A percentile compares a stretch with the other conserved stretches of the same genome.
phyloP scores from a whole-genome alignment of 2,888 invertebrate species.

The Epirrhoe tristata region DNA sequence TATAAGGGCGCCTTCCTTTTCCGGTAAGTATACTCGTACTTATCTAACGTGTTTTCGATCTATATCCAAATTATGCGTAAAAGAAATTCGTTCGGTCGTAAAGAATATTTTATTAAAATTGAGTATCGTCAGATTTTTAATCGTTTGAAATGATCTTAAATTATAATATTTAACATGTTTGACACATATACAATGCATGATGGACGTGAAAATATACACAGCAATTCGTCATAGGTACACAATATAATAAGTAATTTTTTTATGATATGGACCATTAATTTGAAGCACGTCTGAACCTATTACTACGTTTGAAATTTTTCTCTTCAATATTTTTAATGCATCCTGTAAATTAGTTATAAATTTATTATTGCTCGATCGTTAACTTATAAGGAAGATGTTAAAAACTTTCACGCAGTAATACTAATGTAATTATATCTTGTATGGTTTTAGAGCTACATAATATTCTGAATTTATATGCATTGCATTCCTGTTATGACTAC shows the following conservation, averaged over 20 bases:
- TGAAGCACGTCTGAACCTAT: too few species aligned
- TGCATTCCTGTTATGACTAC: constrained; percentile 5
- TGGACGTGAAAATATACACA: too few species aligned
- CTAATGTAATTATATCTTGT: background rate
- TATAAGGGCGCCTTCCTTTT: background rate
- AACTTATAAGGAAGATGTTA: background rate
- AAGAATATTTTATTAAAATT: background rate
- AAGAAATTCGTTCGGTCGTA: background rate
- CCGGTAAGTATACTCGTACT: background rate
- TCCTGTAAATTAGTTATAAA: background rate
- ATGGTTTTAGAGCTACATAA: background rate
- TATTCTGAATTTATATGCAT: background rate
- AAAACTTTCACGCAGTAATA: too few species aligned
- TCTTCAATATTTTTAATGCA: background rate
- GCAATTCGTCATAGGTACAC: too few species aligned
- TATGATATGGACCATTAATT: too few species aligned
- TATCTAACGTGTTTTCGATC: constrained; percentile 1
- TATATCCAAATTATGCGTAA: background rate
- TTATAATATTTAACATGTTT: too few species aligned
- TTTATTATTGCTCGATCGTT: background rate
- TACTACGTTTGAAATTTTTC: too few species aligned
- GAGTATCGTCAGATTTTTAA: too few species aligned
- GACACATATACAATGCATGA: too few species aligned
- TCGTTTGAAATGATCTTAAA: too few species aligned
- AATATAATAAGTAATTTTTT: too few species aligned